Evolutionary conservation across 2,888 invertebrate species (phyloP), one percentile per base, ranked within the genome.

Genomic region (Pediacus dermestoides): DNA sequence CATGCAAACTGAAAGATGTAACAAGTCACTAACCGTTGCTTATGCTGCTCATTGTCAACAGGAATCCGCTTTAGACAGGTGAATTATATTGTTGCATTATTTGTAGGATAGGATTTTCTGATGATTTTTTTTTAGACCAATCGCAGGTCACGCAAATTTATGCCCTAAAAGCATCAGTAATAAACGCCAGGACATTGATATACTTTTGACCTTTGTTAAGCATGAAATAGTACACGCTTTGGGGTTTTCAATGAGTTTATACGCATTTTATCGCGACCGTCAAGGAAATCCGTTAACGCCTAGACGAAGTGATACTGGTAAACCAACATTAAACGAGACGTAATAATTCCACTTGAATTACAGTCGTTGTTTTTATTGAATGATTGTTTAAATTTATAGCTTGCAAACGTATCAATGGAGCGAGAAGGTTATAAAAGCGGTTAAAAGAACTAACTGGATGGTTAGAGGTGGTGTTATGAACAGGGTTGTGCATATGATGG

Each of bases 21-120:
- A 84, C 46, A 84, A 89, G 52, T 89, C 89, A 0, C 74, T 88
- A 45, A 95, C 96, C 0, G 93, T 96, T 1, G 96, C 97, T 0
- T 97, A 96, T 70, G 96, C 97, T 1, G 95, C 96, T 0, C 97
- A 99, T 67, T 99, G 99, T 60, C 97, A 99, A 66, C 94, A 95
- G 66, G 97, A 99, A 68, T 79, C 86, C 0, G 85, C 86, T 0
- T 71, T 95, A 18, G 97, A 99, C 71, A 77, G 67, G 67, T 67
- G 44, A 52, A 14, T 23, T 3, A 27, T 30, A 11, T 13, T 30
- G 36, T 16, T 3, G 31, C 15, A 16, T n/a, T 14, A 16, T 4
- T 31, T 9, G 8, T 18, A 9, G n/a, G n/a, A n/a, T n/a, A n/a
- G n/a, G n/a, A 31, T 8, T 16, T 27, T 8, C 28, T 9, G 7